A percentile compares a stretch with the other conserved stretches of the same genome.
phyloP scores from a whole-genome alignment of 2,888 invertebrate genomes.

The Nycteola revayana region DNA sequence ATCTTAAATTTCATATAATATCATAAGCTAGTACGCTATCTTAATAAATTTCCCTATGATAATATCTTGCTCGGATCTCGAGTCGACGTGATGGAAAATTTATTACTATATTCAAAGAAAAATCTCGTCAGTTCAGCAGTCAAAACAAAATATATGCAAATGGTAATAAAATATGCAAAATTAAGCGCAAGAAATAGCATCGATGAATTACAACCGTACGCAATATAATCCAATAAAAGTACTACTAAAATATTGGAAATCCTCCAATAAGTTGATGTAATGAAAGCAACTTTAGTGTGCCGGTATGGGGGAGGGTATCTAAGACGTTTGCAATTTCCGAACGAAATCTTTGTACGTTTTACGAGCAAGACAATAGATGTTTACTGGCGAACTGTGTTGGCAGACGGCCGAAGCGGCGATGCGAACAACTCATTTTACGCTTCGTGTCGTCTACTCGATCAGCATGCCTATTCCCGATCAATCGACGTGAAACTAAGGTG shows the following conservation, averaged over 20 bases:
- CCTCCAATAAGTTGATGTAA: slow-evolving; percentile 75
- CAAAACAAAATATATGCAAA: slow-evolving; percentile 2
- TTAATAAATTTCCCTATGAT: too few relatives aligned
- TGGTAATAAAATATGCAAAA: slow-evolving; percentile 23
- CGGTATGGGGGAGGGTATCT: slow-evolving; percentile 42
- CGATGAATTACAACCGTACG: slow-evolving; percentile 56
- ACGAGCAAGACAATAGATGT: slow-evolving; percentile 70
- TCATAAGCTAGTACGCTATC: too few relatives aligned
- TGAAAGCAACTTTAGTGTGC: slow-evolving; percentile 71
- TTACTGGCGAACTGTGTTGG: slow-evolving; percentile 60
- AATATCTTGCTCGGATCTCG: background rate
- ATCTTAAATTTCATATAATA: too few relatives aligned
- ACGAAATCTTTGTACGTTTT: slow-evolving; percentile 68
- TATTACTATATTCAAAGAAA: background rate
- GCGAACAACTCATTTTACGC: slow-evolving; percentile 77
- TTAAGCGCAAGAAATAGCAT: slow-evolving; percentile 43
- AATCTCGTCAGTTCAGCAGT: slow-evolving; percentile 2
- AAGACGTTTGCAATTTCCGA: slow-evolving; percentile 72
- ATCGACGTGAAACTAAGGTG: slow-evolving; percentile 46
- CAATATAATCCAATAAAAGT: slow-evolving; percentile 62
- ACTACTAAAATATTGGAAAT: slow-evolving; percentile 74
- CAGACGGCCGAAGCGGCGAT: slow-evolving; percentile 65
- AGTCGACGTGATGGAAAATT: background rate
- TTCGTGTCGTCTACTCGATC: slow-evolving; percentile 61
- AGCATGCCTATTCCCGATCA: slow-evolving; percentile 54